These are phyloP conservation scores for Coelopa frigida DNA, from an alignment of 1,140 invertebrate genomes.

Conservation along the genomic window DNA sequence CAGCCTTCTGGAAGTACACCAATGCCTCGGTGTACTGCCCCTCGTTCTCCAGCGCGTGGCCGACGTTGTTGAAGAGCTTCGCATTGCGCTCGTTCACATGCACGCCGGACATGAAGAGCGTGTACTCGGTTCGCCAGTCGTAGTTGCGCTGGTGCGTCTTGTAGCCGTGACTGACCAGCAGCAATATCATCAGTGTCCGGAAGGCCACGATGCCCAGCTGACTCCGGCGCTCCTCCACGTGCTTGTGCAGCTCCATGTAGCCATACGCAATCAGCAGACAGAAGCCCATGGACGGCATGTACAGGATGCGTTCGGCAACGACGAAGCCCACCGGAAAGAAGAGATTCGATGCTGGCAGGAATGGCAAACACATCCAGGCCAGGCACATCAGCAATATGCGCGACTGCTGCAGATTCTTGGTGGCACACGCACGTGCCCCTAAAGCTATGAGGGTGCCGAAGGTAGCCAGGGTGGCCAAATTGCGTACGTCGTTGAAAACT, in stretches of 20 bases:
- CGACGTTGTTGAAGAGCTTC: slow-evolving; percentile 95
- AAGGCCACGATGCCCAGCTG: slow-evolving; percentile 1
- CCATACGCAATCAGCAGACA: slow-evolving; percentile 87
- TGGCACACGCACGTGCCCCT: slow-evolving; percentile 23
- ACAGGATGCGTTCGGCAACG: slow-evolving; percentile 89
- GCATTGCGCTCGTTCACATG: slow-evolving; percentile 88
- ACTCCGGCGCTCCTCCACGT: slow-evolving; percentile 23
- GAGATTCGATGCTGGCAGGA: slow-evolving; percentile 91
- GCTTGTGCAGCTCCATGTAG: slow-evolving; percentile 45
- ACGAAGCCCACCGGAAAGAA: slow-evolving; percentile 98
- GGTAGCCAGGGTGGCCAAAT: slow-evolving; percentile 72
- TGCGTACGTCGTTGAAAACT: slow-evolving; percentile 71
- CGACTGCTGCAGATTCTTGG: slow-evolving; percentile 46
- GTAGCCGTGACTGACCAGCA: slow-evolving; percentile 66
- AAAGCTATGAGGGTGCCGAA: slow-evolving; percentile 56
- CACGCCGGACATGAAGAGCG: slow-evolving; percentile 85
- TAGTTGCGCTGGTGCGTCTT: slow-evolving; percentile 83
- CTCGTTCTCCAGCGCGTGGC: slow-evolving; percentile 85
- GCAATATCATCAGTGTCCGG: slow-evolving; percentile 42
- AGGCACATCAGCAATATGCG: slow-evolving; percentile 77
- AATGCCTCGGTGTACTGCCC: slow-evolving; percentile 78
- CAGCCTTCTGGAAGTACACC: slow-evolving; percentile 86
- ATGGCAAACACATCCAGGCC: slow-evolving; percentile 81
- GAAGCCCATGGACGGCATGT: slow-evolving; percentile 97
- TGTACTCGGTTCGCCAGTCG: slow-evolving; percentile 90